Evolutionary conservation across 2,113 vertebrate species (phyloP).

Genomic region (Eira barbara): DNA sequence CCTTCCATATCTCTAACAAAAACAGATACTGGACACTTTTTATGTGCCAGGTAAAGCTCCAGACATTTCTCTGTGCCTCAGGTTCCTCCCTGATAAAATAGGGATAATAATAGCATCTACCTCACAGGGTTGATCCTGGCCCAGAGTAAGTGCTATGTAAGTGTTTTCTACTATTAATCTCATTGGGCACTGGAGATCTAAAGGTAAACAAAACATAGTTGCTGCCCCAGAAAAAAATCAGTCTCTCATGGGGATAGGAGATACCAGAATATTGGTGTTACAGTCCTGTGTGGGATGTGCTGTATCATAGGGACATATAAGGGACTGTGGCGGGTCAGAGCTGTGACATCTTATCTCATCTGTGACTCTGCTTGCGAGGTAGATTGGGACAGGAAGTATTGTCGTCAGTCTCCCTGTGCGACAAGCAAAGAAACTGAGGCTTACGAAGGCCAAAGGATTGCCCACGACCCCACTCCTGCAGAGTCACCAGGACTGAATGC

Average conservation of each 20-base stretch:
- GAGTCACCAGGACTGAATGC: not conserved
- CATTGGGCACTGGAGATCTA: not conserved
- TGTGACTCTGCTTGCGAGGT: not conserved
- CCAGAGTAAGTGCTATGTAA: not conserved
- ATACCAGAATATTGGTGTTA: not conserved
- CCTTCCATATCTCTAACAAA: not conserved
- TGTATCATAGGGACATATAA: not conserved
- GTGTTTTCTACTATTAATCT: not conserved
- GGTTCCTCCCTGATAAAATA: not conserved
- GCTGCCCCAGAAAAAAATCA: not conserved
- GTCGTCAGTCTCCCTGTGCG: not conserved
- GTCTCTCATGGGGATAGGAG: not conserved
- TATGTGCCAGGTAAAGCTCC: not conserved
- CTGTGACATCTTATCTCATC: not conserved
- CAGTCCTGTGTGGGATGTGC: not conserved
- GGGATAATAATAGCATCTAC: not conserved
- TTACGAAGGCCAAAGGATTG: not conserved
- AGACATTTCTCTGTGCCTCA: not conserved
- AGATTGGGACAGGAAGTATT: not conserved
- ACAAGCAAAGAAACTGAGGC: not conserved
- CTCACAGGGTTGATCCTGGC: not conserved
- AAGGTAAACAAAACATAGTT: not conserved
- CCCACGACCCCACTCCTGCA: not conserved
- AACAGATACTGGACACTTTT: not conserved
- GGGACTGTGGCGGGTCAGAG: not conserved